Percentiles rank a stretch among this genome's conserved stretches.
These are phyloP conservation scores for Crambe crambe DNA, from an alignment of 37 sponge, comb jelly and placozoan genomes.

Conservation along the genomic window DNA sequence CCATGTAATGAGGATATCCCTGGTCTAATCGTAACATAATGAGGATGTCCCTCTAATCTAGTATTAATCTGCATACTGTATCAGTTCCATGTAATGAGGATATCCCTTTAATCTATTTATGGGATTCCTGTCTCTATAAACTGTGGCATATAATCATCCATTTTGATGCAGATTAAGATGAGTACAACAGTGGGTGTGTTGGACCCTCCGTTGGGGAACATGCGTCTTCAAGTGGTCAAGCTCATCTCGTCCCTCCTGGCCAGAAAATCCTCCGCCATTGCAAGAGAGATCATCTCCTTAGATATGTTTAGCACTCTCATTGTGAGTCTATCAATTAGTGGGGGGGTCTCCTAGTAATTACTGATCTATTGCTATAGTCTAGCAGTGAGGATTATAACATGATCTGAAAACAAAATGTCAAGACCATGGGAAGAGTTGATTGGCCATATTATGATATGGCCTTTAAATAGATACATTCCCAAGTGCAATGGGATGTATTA, in stretches of 20 bases:
- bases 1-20: too few species aligned
- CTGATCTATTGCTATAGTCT: too few species aligned
- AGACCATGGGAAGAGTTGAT: not conserved
- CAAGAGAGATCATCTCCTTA: conserved; percentile 34
- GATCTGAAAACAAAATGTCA: not conserved
- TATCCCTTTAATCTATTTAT: too few species aligned
- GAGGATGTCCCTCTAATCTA: not conserved
- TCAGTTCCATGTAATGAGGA: too few species aligned
- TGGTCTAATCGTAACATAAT: too few species aligned
- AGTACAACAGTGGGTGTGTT: conserved; percentile 56
- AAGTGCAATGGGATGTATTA: too few species aligned
- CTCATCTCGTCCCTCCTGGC: conserved; percentile 68
- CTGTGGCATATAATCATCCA: not conserved
- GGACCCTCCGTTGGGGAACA: conserved; percentile 82
- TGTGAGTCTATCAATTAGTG: conserved; percentile 36
- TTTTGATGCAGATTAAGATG: conserved; percentile 9
- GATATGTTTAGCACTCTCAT: conserved; percentile 51
- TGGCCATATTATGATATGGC: too few species aligned
- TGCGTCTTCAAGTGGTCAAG: conserved; percentile 70
- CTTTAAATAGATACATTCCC: too few species aligned
- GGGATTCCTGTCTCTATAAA: not conserved
- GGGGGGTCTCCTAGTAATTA: not conserved
- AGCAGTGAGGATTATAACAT: too few species aligned
- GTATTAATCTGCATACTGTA: too few species aligned
- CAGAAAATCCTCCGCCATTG: conserved; percentile 14